Conservation (phyloP, 2,113 vertebrate species). For the Fregetta grallaria region DNA sequence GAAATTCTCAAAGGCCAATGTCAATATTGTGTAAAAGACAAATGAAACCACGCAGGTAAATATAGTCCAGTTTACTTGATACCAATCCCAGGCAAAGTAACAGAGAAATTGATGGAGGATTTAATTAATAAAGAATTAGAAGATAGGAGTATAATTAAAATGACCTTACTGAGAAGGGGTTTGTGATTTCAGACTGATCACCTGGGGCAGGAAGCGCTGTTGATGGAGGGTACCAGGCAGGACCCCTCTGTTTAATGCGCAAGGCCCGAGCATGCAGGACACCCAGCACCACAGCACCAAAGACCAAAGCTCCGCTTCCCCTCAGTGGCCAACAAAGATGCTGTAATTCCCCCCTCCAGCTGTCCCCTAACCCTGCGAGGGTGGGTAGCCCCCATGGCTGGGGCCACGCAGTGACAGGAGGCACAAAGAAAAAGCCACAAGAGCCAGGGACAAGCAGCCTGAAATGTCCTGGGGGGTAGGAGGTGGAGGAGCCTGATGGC, state of each 20-base stretch:
- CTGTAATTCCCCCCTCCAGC: background rate
- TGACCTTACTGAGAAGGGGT: background rate
- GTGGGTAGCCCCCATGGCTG: fast-evolving
- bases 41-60: background rate
- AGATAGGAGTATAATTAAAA: background rate
- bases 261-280: fast-evolving
- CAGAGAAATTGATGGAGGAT: background rate
- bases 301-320: fast-evolving
- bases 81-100: background rate
- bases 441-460: background rate
- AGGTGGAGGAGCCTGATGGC: background rate
- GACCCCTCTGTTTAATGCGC: fast-evolving
- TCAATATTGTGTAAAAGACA: background rate
- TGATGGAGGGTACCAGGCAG: background rate
- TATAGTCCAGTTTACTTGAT: background rate
- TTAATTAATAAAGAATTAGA: background rate
- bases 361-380: background rate
- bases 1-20: background rate
- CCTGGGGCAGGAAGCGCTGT: fast-evolving
- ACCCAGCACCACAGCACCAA: background rate
- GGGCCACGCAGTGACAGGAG: fast-evolving
- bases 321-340: background rate
- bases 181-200: background rate
- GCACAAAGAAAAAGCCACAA: background rate
- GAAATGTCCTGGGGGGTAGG: fast-evolving